A percentile compares a stretch with the other conserved stretches of the same genome.
Evolutionary conservation across 2,113 vertebrate species (phyloP).

Genomic region (Recurvirostra avosetta): DNA sequence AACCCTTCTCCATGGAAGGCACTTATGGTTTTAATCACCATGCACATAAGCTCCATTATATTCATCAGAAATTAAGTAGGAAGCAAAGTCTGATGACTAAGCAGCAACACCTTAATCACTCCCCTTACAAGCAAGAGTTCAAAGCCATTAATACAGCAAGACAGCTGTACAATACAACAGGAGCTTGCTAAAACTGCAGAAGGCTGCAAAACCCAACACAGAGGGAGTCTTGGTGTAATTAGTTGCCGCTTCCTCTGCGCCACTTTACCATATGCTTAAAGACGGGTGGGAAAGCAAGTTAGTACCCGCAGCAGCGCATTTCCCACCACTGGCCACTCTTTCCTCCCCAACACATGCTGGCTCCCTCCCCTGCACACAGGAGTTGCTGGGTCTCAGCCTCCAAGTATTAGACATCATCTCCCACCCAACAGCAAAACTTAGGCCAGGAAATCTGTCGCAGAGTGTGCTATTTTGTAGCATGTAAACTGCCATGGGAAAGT

Average conservation of each 20-base stretch:
- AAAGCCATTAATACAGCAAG: neutral
- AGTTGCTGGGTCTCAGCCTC: neutral
- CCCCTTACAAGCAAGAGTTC: neutral
- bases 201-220: neutral
- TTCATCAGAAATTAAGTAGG: neutral
- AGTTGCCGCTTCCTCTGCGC: neutral
- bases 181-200: neutral
- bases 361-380: neutral
- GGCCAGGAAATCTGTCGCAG: neutral
- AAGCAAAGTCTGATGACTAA: constrained; percentile 10
- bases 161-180: neutral
- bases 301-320: neutral
- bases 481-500: neutral
- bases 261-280: neutral
- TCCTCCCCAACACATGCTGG: neutral
- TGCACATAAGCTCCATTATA: neutral
- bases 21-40: neutral
- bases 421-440: rapidly evolving
- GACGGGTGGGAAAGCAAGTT: neutral
- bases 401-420: neutral
- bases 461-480: neutral
- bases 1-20: neutral
- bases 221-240: neutral
- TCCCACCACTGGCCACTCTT: neutral
- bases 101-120: neutral